phyloP scores from a whole-genome alignment of 1,140 invertebrate species.

The Leptinotarsa texana region DNA sequence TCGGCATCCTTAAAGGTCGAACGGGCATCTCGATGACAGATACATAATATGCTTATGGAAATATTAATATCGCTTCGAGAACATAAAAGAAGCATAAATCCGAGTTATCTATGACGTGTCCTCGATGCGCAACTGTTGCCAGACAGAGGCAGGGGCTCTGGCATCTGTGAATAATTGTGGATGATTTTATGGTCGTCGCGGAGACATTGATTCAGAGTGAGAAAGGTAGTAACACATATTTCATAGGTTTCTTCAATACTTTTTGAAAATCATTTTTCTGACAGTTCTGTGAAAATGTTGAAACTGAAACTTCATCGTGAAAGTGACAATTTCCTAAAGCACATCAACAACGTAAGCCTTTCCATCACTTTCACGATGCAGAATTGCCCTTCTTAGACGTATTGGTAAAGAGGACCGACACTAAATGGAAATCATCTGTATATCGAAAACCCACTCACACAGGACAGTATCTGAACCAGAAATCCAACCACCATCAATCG shows the following conservation, averaged over 20 bases:
- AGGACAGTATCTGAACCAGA: too few relatives aligned
- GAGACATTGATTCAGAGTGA: background rate
- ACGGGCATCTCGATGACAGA: conserved; percentile 45
- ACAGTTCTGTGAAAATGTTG: too few relatives aligned
- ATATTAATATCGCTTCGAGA: conserved; percentile 50
- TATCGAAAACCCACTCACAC: too few relatives aligned
- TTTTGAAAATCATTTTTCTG: too few relatives aligned
- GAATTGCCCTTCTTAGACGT: too few relatives aligned
- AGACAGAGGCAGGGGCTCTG: background rate
- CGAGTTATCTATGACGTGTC: conserved; percentile 31
- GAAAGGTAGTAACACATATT: background rate
- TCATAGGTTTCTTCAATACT: background rate
- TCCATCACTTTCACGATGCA: too few relatives aligned
- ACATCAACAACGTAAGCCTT: too few relatives aligned
- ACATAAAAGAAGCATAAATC: conserved; percentile 48
- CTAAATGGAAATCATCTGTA: too few relatives aligned
- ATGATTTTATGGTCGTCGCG: background rate
- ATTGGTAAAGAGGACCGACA: too few relatives aligned
- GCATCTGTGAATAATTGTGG: conserved; percentile 21
- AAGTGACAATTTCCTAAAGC: too few relatives aligned
- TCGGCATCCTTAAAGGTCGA: conserved; percentile 43
- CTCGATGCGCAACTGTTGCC: conserved; percentile 26
- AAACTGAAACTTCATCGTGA: too few relatives aligned
- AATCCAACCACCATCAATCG: too few relatives aligned
- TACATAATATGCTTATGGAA: conserved; percentile 53